phyloP scores from a whole-genome alignment of 2,888 invertebrate genomes.

The Notocelia uddmanniana region DNA sequence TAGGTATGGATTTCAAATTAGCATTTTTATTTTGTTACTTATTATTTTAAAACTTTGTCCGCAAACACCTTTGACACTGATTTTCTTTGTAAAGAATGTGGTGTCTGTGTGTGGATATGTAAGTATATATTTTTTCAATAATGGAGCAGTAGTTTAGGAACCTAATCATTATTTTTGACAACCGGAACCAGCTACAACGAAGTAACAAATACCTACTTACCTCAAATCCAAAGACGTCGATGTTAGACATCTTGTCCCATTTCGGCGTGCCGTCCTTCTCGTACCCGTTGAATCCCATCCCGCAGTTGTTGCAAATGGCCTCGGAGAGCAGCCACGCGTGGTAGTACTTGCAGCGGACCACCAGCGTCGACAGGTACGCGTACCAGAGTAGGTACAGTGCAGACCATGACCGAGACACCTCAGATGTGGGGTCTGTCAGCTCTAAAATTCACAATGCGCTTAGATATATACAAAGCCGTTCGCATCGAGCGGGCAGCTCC shows the following conservation, averaged over 20 bases:
- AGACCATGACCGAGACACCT: conserved; percentile 82
- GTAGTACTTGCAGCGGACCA: conserved; percentile 96
- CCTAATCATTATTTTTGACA: too few relatives aligned
- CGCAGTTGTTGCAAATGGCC: conserved; percentile 97
- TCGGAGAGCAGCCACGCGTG: conserved; percentile 99
- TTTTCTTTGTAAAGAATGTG: background rate
- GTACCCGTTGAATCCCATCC: conserved; percentile 95
- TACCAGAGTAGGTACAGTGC: conserved; percentile 84
- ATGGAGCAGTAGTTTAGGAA: too few relatives aligned
- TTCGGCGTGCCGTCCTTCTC: conserved; percentile 90
- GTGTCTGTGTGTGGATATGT: background rate
- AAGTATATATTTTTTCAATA: too few relatives aligned
- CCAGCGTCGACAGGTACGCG: conserved; percentile 92
- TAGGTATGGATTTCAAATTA: too few relatives aligned
- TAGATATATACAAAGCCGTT: too few relatives aligned
- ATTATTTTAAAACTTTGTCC: too few relatives aligned
- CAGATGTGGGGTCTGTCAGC: conserved; percentile 75
- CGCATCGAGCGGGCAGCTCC: too few relatives aligned
- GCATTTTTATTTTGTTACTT: too few relatives aligned
- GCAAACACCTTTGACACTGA: background rate
- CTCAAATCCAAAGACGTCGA: conserved; percentile 95
- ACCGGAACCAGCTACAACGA: too few relatives aligned
- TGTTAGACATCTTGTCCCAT: conserved; percentile 98
- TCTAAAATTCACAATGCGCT: conserved; percentile 56
- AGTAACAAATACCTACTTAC: too few relatives aligned